phyloP scores from a whole-genome alignment of 2,888 invertebrate genomes.

The Rhopalosiphum nymphaeae region DNA sequence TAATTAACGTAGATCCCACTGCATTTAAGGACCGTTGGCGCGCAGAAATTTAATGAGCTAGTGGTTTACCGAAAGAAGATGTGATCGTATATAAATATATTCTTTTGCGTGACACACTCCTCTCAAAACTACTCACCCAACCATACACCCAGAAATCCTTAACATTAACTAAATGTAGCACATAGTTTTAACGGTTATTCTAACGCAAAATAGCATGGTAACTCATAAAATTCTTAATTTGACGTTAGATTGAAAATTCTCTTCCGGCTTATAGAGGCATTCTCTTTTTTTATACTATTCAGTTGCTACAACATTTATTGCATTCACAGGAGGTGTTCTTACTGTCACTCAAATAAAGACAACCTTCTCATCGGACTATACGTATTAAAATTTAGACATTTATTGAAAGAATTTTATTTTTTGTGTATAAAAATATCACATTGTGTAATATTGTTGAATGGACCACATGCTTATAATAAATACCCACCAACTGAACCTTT shows the following conservation, averaged over 20 bases:
- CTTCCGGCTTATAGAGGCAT: not conserved
- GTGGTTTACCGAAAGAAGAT: conserved; percentile 30
- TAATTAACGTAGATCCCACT: conserved; percentile 46
- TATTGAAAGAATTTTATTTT: not conserved
- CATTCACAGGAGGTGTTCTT: not conserved
- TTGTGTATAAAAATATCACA: not conserved
- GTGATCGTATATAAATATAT: conserved; percentile 15
- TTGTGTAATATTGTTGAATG: not conserved
- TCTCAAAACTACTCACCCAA: not conserved
- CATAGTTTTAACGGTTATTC: conserved; percentile 17
- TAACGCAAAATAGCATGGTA: not conserved
- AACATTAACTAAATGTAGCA: conserved; percentile 22
- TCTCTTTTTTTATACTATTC: not conserved
- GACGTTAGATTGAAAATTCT: conserved; percentile 39
- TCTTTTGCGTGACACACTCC: not conserved
- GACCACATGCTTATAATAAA: not conserved
- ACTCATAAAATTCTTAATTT: conserved; percentile 30
- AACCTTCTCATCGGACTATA: not conserved
- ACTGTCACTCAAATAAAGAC: not conserved
- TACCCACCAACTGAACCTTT: not conserved
- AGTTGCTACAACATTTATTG: not conserved
- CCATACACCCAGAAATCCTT: not conserved
- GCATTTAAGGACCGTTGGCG: conserved; percentile 25
- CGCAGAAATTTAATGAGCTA: conserved; percentile 40
- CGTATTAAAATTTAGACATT: not conserved